Percentiles rank a stretch among this genome's conserved stretches.
These are phyloP conservation scores for Taeniopygia guttata DNA, from an alignment of 2,797 vertebrate genomes.

Conservation along the genomic window DNA sequence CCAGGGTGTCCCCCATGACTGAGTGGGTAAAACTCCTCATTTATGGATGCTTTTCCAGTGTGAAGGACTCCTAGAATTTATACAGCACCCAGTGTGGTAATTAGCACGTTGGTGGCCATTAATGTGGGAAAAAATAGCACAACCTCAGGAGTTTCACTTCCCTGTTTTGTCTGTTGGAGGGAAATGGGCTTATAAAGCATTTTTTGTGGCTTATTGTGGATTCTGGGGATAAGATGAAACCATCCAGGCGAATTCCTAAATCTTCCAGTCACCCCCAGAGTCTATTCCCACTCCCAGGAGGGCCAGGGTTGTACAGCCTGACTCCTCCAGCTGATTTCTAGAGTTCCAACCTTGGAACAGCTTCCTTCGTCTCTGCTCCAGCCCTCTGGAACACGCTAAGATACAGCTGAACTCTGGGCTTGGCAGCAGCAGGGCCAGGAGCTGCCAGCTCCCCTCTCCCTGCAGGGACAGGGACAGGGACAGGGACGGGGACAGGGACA, in stretches of 20 bases:
- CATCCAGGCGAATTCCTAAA: not conserved
- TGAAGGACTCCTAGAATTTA: not conserved
- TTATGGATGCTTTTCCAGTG: accelerated
- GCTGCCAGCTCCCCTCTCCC: not conserved
- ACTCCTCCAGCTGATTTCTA: not conserved
- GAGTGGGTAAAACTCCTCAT: not conserved
- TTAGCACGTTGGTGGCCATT: not conserved
- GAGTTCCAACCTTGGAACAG: not conserved
- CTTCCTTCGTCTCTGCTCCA: not conserved
- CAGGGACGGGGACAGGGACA: not conserved
- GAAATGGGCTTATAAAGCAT: not conserved
- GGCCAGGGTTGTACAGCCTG: accelerated
- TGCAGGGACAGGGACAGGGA: not conserved
- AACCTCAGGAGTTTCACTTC: not conserved
- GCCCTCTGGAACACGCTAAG: not conserved
- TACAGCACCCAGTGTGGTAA: accelerated
- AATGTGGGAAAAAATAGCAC: not conserved
- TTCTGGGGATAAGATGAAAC: accelerated
- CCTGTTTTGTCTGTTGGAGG: not conserved
- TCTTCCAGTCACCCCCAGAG: not conserved
- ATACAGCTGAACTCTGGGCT: not conserved
- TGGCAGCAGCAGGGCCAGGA: not conserved
- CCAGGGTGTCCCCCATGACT: accelerated
- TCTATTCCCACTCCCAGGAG: not conserved
- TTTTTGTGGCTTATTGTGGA: not conserved